phyloP scores from a whole-genome alignment of 2,888 invertebrate species.

The Mycogona germanica region DNA sequence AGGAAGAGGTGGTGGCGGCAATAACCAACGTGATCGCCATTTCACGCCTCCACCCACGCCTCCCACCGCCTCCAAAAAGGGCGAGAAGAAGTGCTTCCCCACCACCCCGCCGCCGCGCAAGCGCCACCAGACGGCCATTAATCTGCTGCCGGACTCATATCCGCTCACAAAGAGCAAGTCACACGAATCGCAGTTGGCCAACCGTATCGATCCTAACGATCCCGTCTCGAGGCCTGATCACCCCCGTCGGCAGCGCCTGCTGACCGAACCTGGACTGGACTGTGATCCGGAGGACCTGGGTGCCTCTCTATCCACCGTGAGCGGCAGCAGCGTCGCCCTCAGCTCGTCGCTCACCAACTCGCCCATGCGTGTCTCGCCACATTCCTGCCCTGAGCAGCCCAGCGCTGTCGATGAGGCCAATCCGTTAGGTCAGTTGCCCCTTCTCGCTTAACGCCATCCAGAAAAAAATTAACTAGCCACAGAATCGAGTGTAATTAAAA shows the following conservation, averaged over 20 bases:
- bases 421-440: too few species aligned
- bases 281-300: conserved; percentile 32
- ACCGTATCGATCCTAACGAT: conserved; percentile 50
- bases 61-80: conserved; percentile 36
- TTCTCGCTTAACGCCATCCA: too few species aligned
- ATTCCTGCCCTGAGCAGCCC: conserved; percentile 11
- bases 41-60: conserved; percentile 43
- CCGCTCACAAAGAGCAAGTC: conserved; percentile 81
- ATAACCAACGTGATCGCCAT: conserved; percentile 26
- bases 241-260: conserved; percentile 40
- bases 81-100: conserved; percentile 47
- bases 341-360: conserved; percentile 38
- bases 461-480: too few species aligned
- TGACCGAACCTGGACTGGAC: conserved; percentile 38
- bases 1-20: conserved; percentile 3
- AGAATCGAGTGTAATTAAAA: too few species aligned
- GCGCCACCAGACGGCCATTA: conserved; percentile 47
- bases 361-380: conserved; percentile 24
- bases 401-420: conserved; percentile 2
- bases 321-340: conserved; percentile 28
- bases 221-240: conserved; percentile 32
- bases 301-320: too few species aligned
- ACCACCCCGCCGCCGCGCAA: conserved; percentile 69
- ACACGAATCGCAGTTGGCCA: conserved; percentile 75
- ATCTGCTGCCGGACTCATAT: conserved; percentile 41